A percentile compares a stretch with the other conserved stretches of the same genome.
Conservation (phyloP, 1,140 invertebrate species). For the Saxidomus purpurata region DNA sequence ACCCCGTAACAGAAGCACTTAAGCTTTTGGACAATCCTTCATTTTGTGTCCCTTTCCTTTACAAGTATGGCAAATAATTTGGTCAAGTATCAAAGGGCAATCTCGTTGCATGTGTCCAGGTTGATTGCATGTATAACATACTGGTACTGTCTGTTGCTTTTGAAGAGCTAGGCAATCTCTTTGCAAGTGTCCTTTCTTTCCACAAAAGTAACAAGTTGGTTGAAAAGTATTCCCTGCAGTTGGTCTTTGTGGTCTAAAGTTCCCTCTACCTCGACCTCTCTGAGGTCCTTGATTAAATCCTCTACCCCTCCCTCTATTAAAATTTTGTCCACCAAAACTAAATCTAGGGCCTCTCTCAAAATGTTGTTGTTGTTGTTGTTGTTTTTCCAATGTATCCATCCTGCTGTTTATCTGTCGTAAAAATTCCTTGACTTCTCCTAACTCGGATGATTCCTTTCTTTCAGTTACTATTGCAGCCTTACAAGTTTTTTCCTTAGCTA, state of each 20-base stretch:
- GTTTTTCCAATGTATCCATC: neutral
- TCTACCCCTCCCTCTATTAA: too few species aligned
- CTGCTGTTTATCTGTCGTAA: neutral
- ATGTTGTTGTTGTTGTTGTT: neutral
- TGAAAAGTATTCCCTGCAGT: neutral
- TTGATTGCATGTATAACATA: neutral
- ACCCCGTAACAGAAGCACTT: slow-evolving; percentile 42
- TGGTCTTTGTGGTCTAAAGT: neutral
- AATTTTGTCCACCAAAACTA: neutral
- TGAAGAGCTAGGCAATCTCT: neutral
- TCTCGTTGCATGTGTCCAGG: slow-evolving; percentile 2
- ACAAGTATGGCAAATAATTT: neutral
- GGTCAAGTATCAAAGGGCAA: neutral
- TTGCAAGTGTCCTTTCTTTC: neutral
- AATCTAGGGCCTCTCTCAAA: neutral
- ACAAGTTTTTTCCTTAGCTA: neutral
- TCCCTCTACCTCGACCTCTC: neutral
- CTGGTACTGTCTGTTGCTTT: neutral
- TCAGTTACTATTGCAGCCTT: slow-evolving; percentile 1
- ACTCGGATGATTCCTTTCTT: neutral
- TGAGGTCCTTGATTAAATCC: too few species aligned
- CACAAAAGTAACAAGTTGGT: neutral
- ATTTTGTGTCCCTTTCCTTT: slow-evolving; percentile 28
- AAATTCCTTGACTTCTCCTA: slow-evolving; percentile 3
- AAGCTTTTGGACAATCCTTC: slow-evolving; percentile 39